Evolutionary conservation across 2,888 invertebrate species (phyloP), one percentile per base, ranked within the genome.

Genomic region (Schizaphis graminum): DNA sequence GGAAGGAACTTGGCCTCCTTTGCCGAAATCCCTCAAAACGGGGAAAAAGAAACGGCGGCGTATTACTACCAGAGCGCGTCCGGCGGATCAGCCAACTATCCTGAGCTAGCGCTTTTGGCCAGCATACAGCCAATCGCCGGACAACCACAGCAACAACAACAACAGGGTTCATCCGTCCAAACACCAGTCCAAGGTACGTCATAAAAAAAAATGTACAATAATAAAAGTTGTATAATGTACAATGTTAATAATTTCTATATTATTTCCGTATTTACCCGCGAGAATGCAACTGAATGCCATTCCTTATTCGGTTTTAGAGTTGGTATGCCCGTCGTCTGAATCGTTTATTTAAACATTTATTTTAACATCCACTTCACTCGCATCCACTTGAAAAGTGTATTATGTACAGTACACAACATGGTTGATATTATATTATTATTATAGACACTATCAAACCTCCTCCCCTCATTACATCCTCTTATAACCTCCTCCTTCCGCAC

Each of bases 1-100:
- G 94, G 94, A 28, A 94, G 94, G 47, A 91, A 95, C 94, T 44
- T 95, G 94, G 67, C 94, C 91, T 67, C 94, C 89, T 21, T 94
- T 57, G 89, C 92, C 85, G 67, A 24, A 28, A 13, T 90, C 56
- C 94, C 95, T 41, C 67, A 44, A 24, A 88, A 67, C 88, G 92
- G 88, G 21, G 92, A 92, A 88, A 92, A 87, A 77, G 92, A 92
- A 53, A 10, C 88, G 49, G 87, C 87, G 57, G 84, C 90, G 21
- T 94, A 90, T 41, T 94, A 86, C 90, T 94, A 90, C 67, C 86
- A 90, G 61, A 94, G 86, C 90, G 93, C 49, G 49, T 67, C 93
- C 49, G 90, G 90, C 28, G 93, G 93, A 0, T 94, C 93, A 11
- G 85, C 47, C 84, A 94, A 49, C 28, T 94, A 94, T 61, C 93